Evolutionary conservation across 2,888 invertebrate species (phyloP).

Genomic region (Timema cristinae): DNA sequence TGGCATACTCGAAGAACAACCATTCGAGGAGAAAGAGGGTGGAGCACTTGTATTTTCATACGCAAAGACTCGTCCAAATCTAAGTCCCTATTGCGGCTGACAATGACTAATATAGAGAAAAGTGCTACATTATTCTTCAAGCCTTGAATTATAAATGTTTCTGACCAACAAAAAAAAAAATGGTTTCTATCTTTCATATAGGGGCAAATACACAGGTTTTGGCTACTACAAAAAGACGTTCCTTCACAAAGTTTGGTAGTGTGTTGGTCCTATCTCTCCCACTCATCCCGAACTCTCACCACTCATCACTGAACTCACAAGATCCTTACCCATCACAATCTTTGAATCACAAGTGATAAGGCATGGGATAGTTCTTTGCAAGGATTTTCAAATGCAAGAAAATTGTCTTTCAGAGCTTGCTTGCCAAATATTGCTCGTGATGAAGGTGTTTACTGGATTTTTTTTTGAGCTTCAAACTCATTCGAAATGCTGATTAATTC

Average conservation of each 20-base stretch:
- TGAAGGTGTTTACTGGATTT: neutral
- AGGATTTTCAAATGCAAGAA: neutral
- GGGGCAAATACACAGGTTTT: no score
- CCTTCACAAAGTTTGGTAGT: no score
- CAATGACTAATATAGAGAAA: neutral
- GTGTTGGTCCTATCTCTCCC: no score
- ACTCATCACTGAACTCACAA: no score
- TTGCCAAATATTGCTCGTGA: neutral
- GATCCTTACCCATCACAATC: no score
- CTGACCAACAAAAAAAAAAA: no score
- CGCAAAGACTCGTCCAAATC: neutral
- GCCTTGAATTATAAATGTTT: neutral
- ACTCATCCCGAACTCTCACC: no score
- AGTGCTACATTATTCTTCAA: neutral
- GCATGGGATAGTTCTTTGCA: neutral
- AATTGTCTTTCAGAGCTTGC: neutral
- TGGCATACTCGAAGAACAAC: neutral
- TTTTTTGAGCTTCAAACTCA: neutral
- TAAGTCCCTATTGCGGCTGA: neutral
- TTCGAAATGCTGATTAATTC: neutral
- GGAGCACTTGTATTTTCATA: neutral
- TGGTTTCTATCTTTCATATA: no score
- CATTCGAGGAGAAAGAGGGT: neutral
- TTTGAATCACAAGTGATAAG: no score
- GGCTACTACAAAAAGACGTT: no score